phyloP scores from a whole-genome alignment of 2,797 vertebrate genomes.

The Taeniopygia guttata region DNA sequence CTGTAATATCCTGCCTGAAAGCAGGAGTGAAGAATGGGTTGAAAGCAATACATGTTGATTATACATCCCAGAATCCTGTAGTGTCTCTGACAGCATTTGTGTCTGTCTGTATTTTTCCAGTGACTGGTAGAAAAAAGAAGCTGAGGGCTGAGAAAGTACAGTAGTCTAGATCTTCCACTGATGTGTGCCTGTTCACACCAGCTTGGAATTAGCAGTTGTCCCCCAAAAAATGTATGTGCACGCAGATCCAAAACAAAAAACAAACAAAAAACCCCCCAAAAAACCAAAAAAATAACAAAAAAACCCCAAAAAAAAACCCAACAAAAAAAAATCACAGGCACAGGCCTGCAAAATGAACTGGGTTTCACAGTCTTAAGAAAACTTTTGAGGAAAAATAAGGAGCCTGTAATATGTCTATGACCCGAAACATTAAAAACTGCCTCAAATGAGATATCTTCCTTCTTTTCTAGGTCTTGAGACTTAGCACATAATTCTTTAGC shows the following conservation, averaged over 20 bases:
- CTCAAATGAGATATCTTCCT: not conserved
- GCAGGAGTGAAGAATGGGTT: not conserved
- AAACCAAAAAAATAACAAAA: too few relatives aligned
- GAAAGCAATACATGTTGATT: not conserved
- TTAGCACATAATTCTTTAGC: not conserved
- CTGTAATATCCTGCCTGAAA: not conserved
- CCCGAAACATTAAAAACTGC: not conserved
- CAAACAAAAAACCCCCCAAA: too few relatives aligned
- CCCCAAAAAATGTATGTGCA: rapidly evolving
- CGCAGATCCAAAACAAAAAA: not conserved
- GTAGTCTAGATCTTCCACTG: not conserved
- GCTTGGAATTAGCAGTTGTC: not conserved
- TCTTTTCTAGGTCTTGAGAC: not conserved
- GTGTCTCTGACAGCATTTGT: not conserved
- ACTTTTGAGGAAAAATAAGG: not conserved
- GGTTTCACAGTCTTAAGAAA: not conserved
- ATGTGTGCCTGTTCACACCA: not conserved
- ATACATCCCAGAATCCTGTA: not conserved
- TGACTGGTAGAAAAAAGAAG: not conserved
- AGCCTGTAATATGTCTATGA: not conserved
- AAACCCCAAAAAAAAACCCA: too few relatives aligned
- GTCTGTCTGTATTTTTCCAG: not conserved
- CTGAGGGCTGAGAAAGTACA: not conserved
- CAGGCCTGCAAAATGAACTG: not conserved
- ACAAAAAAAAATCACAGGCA: not conserved